phyloP scores from a whole-genome alignment of 2,888 invertebrate genomes.

The Volucella inflata region DNA sequence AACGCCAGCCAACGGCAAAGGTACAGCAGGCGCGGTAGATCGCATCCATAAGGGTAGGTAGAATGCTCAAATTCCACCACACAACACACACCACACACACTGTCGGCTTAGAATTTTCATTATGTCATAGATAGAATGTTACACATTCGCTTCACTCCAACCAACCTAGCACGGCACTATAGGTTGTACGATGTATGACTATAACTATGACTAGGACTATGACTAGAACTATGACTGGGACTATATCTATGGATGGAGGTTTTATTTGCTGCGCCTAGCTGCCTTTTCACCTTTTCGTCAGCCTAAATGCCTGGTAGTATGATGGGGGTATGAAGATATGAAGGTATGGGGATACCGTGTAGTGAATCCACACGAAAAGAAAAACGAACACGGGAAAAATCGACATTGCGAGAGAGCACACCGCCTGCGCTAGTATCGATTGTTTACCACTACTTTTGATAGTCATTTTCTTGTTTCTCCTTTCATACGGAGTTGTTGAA shows the following conservation, averaged over 20 bases:
- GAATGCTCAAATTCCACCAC: conserved; percentile 67
- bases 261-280: conserved; percentile 20
- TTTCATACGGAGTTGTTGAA: too few species aligned
- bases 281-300: conserved; percentile 48
- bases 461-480: conserved; percentile 60
- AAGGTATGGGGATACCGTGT: neutral
- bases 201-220: neutral
- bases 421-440: conserved; percentile 73
- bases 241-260: neutral
- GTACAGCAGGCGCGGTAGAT: conserved; percentile 14
- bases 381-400: conserved; percentile 54
- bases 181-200: conserved; percentile 6
- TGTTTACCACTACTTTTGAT: conserved; percentile 71
- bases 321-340: too few species aligned
- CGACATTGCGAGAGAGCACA: conserved; percentile 54
- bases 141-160: conserved; percentile 38
- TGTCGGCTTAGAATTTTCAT: conserved; percentile 57
- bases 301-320: conserved; percentile 35
- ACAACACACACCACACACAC: conserved; percentile 10
- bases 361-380: conserved; percentile 52
- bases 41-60: conserved; percentile 35
- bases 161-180: neutral
- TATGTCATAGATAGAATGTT: conserved; percentile 62
- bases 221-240: too few species aligned
- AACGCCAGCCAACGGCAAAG: conserved; percentile 16